Conservation (phyloP, 2,797 vertebrate genomes). For the Apogon talboti region DNA sequence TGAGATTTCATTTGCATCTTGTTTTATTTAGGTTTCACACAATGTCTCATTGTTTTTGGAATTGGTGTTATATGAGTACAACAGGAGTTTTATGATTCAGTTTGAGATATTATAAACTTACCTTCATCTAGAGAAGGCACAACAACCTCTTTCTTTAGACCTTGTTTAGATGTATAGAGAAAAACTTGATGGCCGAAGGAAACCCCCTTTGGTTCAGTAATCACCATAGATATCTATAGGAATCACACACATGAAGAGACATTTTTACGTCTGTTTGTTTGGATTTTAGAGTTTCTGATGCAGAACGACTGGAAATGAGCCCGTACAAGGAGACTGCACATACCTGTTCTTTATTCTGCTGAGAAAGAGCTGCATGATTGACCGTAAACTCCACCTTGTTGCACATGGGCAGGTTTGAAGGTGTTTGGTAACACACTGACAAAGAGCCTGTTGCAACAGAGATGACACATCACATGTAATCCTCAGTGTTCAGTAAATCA, state of each 20-base stretch:
- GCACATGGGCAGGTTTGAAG: constrained; percentile 45
- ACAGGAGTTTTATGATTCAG: not conserved
- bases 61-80: not conserved
- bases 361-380: constrained; percentile 32
- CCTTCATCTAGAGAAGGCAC: constrained; percentile 64
- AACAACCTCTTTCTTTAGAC: accelerated
- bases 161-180: not conserved
- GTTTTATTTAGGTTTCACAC: too few relatives aligned
- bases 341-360: constrained; percentile 60
- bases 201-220: constrained; percentile 40
- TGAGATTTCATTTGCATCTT: too few relatives aligned
- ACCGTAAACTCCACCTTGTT: constrained; percentile 75
- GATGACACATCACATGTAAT: constrained; percentile 5
- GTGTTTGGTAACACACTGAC: constrained; percentile 65
- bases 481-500: not conserved
- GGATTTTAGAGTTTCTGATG: not conserved
- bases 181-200: constrained; percentile 46
- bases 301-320: not conserved
- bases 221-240: constrained; percentile 63
- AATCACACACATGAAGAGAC: constrained; percentile 14
- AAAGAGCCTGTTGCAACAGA: constrained; percentile 62
- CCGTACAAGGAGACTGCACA: not conserved
- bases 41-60: too few relatives aligned
- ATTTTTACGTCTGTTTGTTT: too few relatives aligned
- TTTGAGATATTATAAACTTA: constrained; percentile 19